Evolutionary conservation across 2,113 vertebrate genomes (phyloP).

Genomic region (Mirounga angustirostris): DNA sequence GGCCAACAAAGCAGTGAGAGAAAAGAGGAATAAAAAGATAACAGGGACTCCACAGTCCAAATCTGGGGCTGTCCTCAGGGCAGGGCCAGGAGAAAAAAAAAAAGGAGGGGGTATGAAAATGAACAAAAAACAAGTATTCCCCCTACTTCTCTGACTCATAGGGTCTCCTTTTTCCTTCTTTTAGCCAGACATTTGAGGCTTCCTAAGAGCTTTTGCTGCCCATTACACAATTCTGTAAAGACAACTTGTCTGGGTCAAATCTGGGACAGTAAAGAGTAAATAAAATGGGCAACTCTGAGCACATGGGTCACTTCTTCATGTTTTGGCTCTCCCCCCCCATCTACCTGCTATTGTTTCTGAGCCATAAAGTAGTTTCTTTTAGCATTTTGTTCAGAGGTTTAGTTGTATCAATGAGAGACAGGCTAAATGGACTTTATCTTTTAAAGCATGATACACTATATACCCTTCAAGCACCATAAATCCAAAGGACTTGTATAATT

Average conservation of each 20-base stretch:
- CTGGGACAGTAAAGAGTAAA: neutral
- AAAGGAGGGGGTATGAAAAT: neutral
- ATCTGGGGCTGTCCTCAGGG: neutral
- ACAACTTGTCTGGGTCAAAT: neutral
- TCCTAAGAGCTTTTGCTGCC: neutral
- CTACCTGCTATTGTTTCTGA: neutral
- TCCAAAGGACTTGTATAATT: neutral
- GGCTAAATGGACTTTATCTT: neutral
- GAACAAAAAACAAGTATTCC: neutral
- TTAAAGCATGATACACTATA: neutral
- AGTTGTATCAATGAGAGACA: neutral
- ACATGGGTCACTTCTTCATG: neutral
- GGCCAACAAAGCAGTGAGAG: slow-evolving; percentile 20
- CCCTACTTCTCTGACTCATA: neutral
- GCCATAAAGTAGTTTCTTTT: neutral
- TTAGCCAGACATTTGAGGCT: neutral
- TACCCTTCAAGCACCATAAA: neutral
- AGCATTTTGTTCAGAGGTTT: neutral
- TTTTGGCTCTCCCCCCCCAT: neutral
- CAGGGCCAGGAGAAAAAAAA: neutral
- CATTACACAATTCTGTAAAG: neutral
- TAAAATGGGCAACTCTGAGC: neutral
- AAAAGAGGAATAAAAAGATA: neutral
- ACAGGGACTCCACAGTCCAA: neutral
- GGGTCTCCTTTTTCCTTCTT: neutral